Percentiles rank a stretch among this genome's conserved stretches.
phyloP scores from a whole-genome alignment of 2,113 vertebrate species.

The Corythoichthys intestinalis region DNA sequence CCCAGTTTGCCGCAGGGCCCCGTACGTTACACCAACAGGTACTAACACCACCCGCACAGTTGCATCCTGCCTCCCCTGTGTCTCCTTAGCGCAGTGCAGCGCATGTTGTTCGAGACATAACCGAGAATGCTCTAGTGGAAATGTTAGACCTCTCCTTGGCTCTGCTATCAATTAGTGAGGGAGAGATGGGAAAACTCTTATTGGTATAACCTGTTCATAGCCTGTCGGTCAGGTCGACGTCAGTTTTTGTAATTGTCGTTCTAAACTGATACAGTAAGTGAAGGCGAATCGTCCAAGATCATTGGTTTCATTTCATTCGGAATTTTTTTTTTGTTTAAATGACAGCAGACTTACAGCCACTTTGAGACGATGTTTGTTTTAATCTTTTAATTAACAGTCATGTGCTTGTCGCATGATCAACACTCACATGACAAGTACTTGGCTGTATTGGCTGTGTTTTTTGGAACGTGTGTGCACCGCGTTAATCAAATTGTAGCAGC shows the following conservation, averaged over 20 bases:
- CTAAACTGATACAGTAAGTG: not conserved
- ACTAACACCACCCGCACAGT: slow-evolving; percentile 67
- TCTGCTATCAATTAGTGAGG: not conserved
- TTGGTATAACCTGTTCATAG: slow-evolving; percentile 1
- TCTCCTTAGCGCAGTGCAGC: slow-evolving; percentile 21
- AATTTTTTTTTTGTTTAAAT: not conserved
- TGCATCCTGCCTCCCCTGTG: slow-evolving; percentile 11
- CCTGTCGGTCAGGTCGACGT: not conserved
- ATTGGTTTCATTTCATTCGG: not conserved
- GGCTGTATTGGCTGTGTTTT: not conserved
- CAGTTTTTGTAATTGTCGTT: not conserved
- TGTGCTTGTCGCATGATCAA: not conserved
- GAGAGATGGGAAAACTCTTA: not conserved
- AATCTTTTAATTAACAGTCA: not conserved
- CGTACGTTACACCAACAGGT: slow-evolving; percentile 93
- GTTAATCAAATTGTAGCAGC: not conserved
- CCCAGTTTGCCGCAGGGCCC: slow-evolving; percentile 87
- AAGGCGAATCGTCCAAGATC: not conserved
- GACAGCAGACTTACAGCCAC: not conserved
- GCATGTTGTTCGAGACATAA: slow-evolving; percentile 31
- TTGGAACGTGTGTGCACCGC: not conserved
- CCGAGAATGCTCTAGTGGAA: not conserved
- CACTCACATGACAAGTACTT: not conserved
- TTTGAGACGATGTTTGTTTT: not conserved
- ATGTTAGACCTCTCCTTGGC: not conserved